These are phyloP conservation scores for Neosalanx taihuensis DNA, from an alignment of 2,797 vertebrate genomes.

Conservation along the genomic window DNA sequence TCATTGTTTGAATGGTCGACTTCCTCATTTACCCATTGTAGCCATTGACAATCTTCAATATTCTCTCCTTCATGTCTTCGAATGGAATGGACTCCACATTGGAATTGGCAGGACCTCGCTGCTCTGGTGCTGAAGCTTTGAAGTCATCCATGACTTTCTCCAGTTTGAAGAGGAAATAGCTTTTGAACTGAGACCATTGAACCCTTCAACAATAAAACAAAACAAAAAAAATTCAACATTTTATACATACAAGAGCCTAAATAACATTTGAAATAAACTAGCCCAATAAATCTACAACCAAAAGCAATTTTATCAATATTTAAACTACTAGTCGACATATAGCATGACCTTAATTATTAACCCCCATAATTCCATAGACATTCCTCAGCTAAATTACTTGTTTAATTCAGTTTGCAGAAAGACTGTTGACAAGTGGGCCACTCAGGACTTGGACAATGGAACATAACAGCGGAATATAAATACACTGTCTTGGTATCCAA, in stretches of 20 bases:
- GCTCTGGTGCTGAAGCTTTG: constrained; percentile 89
- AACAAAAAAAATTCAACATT: not conserved
- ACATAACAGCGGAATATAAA: not conserved
- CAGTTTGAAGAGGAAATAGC: constrained; percentile 98
- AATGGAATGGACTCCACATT: constrained; percentile 98
- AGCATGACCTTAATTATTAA: not conserved
- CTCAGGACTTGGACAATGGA: too few relatives aligned
- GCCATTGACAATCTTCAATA: constrained; percentile 95
- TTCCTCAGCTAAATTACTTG: too few relatives aligned
- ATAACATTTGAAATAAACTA: not conserved
- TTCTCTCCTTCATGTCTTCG: constrained; percentile 98
- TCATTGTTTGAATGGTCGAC: not conserved
- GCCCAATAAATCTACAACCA: not conserved
- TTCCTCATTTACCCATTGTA: constrained; percentile 87
- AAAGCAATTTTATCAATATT: too few relatives aligned
- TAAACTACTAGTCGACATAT: not conserved
- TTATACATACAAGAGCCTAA: not conserved
- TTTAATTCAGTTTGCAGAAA: too few relatives aligned
- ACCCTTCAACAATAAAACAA: constrained; percentile 71
- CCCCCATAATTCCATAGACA: too few relatives aligned
- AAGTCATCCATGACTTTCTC: constrained; percentile 99
- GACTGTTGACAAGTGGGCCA: too few relatives aligned
- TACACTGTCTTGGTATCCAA: not conserved
- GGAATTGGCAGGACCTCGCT: constrained; percentile 89
- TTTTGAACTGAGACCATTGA: constrained; percentile 97